These are phyloP conservation scores for Kryphioiulus occultus DNA, from an alignment of 2,888 invertebrate genomes.

Conservation along the genomic window DNA sequence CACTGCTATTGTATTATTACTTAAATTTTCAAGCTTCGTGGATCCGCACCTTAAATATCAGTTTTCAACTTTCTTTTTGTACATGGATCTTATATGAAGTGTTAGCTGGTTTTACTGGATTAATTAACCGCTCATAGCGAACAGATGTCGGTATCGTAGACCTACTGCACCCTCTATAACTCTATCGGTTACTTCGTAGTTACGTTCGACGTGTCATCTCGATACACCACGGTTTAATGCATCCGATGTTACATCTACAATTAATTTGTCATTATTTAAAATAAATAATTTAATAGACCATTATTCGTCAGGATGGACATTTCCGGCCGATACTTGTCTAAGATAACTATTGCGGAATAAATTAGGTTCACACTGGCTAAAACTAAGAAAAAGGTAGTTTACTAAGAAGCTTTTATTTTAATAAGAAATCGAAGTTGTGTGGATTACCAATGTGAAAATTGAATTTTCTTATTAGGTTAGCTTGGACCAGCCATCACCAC, in stretches of 20 bases:
- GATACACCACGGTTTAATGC: neutral
- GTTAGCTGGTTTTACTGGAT: neutral
- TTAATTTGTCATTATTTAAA: neutral
- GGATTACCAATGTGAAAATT: too few relatives aligned
- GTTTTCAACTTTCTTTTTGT: neutral
- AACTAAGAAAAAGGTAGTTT: too few relatives aligned
- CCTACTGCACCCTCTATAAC: neutral
- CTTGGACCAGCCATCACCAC: too few relatives aligned
- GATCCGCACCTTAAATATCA: neutral
- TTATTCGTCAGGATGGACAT: neutral
- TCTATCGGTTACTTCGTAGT: neutral
- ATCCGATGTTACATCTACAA: neutral
- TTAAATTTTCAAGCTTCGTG: neutral
- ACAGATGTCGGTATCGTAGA: neutral
- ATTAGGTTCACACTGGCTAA: too few relatives aligned
- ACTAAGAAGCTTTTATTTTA: too few relatives aligned
- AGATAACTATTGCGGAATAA: too few relatives aligned
- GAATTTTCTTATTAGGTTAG: too few relatives aligned
- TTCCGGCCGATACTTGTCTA: too few relatives aligned
- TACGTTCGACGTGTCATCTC: neutral
- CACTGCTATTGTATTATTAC: neutral
- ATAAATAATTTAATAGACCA: neutral
- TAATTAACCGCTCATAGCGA: neutral
- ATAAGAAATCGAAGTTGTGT: too few relatives aligned
- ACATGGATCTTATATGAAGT: neutral